Evolutionary conservation across 1,140 invertebrate genomes (phyloP).

Genomic region (Drosophila leontia): DNA sequence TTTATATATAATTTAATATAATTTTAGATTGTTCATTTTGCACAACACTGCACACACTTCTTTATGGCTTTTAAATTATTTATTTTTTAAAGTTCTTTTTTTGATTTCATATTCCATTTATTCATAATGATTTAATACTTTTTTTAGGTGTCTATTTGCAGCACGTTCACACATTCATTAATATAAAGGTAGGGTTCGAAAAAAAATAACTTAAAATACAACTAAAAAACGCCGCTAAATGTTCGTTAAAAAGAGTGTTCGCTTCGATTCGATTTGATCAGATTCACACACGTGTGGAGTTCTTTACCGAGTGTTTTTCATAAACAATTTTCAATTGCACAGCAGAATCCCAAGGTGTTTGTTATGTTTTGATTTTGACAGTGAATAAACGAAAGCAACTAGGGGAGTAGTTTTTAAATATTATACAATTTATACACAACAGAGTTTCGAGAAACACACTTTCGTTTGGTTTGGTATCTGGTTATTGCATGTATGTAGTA

Average conservation of each 20-base stretch:
- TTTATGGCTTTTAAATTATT: slow-evolving; percentile 11
- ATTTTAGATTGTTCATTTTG: slow-evolving; percentile 40
- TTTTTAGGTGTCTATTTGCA: slow-evolving; percentile 28
- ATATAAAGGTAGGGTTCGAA: background rate
- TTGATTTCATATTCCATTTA: slow-evolving; percentile 8
- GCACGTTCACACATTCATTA: slow-evolving; percentile 42
- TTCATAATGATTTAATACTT: background rate
- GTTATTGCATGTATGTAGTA: slow-evolving; percentile 43
- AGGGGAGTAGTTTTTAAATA: slow-evolving; percentile 8
- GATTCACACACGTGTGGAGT: slow-evolving; percentile 36
- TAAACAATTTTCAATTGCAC: slow-evolving; percentile 61
- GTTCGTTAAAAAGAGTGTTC: slow-evolving; percentile 70
- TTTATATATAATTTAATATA: background rate
- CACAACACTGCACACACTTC: slow-evolving; percentile 54
- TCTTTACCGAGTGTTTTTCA: slow-evolving; percentile 75
- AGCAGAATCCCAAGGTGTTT: slow-evolving; percentile 46
- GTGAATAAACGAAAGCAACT: slow-evolving; percentile 25
- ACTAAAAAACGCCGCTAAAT: slow-evolving; percentile 54
- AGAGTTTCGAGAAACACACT: slow-evolving; percentile 46
- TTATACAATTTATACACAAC: slow-evolving; percentile 65
- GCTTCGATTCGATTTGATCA: slow-evolving; percentile 48
- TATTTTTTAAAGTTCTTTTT: slow-evolving; percentile 11
- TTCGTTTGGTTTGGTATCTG: slow-evolving; percentile 26
- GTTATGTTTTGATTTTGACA: slow-evolving; percentile 8
- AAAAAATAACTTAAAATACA: slow-evolving; percentile 56